Evolutionary conservation across 1,140 invertebrate genomes (phyloP).

Genomic region (Cydia amplana): DNA sequence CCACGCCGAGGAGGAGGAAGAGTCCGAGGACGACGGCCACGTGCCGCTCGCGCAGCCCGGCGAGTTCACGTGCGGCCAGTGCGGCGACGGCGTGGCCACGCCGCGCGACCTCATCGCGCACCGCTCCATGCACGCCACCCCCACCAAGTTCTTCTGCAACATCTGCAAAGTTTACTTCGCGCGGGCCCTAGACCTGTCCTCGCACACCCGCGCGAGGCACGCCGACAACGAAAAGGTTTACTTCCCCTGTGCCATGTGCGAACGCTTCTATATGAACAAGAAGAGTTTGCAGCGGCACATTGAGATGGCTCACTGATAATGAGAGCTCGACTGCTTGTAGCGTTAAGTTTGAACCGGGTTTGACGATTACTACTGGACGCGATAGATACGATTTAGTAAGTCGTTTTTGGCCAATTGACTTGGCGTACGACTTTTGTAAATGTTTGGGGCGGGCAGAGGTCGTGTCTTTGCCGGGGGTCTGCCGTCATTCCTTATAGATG

Average conservation of each 20-base stretch:
- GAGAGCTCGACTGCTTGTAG: constrained; percentile 5
- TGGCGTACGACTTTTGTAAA: not conserved
- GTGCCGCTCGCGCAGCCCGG: constrained; percentile 46
- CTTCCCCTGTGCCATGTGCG: constrained; percentile 77
- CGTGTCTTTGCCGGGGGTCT: constrained; percentile 36
- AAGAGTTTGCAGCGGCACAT: constrained; percentile 78
- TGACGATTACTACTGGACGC: not conserved
- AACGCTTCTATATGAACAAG: constrained; percentile 77
- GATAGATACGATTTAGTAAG: not conserved
- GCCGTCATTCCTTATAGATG: constrained; percentile 60
- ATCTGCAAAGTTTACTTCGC: constrained; percentile 81
- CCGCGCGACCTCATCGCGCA: constrained; percentile 73
- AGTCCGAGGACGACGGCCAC: constrained; percentile 56
- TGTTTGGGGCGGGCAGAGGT: not conserved
- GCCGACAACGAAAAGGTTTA: constrained; percentile 73
- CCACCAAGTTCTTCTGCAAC: constrained; percentile 77
- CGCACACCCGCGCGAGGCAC: constrained; percentile 80
- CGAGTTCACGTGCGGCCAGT: constrained; percentile 74
- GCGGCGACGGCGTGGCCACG: constrained; percentile 72
- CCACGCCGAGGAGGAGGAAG: constrained; percentile 58
- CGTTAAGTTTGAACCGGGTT: constrained; percentile 4
- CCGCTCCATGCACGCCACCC: constrained; percentile 72
- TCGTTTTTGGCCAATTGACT: not conserved
- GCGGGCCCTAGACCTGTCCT: constrained; percentile 77
- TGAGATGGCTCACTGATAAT: constrained; percentile 71